Conservation (phyloP, 2,113 vertebrate species). For the Hypocryptadius cinnamomeus region DNA sequence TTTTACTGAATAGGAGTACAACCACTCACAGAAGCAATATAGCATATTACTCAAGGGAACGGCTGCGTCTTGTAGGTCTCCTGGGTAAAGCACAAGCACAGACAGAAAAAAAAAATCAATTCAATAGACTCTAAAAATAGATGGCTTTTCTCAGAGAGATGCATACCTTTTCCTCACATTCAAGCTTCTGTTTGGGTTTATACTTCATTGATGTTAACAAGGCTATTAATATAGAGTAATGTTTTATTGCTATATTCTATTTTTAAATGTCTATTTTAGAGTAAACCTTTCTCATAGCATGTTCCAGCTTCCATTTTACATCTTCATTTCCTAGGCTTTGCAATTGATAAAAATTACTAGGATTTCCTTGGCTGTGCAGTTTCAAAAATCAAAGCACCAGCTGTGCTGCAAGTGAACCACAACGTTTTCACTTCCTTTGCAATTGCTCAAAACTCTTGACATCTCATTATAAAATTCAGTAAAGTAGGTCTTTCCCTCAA, state of each 20-base stretch:
- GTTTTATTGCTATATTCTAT: background rate
- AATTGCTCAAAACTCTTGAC: background rate
- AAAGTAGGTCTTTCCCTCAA: background rate
- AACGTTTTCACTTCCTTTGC: background rate
- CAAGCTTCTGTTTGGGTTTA: background rate
- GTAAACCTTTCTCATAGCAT: background rate
- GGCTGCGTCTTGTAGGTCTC: background rate
- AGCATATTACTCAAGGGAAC: slow-evolving; percentile 20
- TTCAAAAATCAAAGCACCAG: background rate
- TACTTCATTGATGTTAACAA: slow-evolving; percentile 30
- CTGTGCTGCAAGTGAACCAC: background rate
- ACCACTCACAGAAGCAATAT: background rate
- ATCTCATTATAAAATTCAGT: background rate
- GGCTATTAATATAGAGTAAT: slow-evolving; percentile 20
- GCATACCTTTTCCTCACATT: background rate
- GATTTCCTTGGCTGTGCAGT: background rate
- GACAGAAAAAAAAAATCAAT: slow-evolving; percentile 30
- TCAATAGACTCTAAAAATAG: slow-evolving; percentile 44
- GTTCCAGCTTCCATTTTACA: background rate
- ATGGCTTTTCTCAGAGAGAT: background rate
- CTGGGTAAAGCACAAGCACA: slow-evolving; percentile 2
- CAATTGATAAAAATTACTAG: background rate
- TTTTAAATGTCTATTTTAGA: background rate
- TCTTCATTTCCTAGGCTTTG: background rate
- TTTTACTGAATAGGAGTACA: slow-evolving; percentile 8